phyloP scores from a whole-genome alignment of 2,888 invertebrate genomes.

The Ferrisia virgata region DNA sequence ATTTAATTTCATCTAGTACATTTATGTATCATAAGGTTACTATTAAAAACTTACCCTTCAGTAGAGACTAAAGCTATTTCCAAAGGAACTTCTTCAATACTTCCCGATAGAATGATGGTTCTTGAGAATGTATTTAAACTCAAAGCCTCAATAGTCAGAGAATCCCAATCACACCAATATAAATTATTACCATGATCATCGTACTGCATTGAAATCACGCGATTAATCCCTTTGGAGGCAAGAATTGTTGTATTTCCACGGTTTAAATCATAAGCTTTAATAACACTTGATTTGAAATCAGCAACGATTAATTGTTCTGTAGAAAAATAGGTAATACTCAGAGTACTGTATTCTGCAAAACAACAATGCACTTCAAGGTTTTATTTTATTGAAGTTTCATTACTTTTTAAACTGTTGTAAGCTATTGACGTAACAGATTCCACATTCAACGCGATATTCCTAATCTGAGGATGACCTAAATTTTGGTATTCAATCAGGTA shows the following conservation, averaged over 20 bases:
- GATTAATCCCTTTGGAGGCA: conserved; percentile 54
- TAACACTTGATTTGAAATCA: conserved; percentile 56
- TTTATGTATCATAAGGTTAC: background rate
- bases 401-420: conserved; percentile 61
- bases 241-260: conserved; percentile 52
- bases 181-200: conserved; percentile 70
- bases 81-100: conserved; percentile 62
- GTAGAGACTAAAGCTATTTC: conserved; percentile 68
- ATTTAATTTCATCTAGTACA: background rate
- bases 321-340: conserved; percentile 9
- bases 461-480: conserved; percentile 39
- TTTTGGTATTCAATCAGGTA: conserved; percentile 41
- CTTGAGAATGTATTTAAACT: conserved; percentile 62
- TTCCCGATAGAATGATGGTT: conserved; percentile 61
- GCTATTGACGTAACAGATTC: conserved; percentile 58
- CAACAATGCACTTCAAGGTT: background rate
- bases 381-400: background rate
- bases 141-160: conserved; percentile 64
- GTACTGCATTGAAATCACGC: conserved; percentile 61
- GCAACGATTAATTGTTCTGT: conserved; percentile 54
- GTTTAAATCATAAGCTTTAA: conserved; percentile 54
- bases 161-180: conserved; percentile 68
- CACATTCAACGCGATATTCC: conserved; percentile 23
- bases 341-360: background rate
- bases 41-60: conserved; percentile 63